These are phyloP conservation scores for Drosophila seguyi DNA, from an alignment of 1,140 invertebrate genomes.

Conservation along the genomic window DNA sequence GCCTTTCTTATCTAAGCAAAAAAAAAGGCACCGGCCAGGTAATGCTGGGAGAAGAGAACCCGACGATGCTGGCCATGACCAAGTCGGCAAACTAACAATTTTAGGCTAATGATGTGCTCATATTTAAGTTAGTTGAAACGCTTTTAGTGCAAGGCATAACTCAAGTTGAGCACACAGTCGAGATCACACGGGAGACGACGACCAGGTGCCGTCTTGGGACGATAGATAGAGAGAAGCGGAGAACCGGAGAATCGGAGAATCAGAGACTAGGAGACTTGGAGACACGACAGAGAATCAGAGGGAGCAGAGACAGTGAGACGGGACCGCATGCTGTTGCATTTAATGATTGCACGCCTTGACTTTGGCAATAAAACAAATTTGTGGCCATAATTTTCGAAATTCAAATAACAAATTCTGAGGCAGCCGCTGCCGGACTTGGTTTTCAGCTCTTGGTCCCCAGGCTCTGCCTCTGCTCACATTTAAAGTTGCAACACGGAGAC, in stretches of 20 bases:
- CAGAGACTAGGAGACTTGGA: slow-evolving; percentile 19
- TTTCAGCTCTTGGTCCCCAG: slow-evolving; percentile 1
- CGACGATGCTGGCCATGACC: slow-evolving; percentile 44
- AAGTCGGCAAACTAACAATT: slow-evolving; percentile 76
- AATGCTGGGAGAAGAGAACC: slow-evolving; percentile 26
- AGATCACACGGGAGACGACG: slow-evolving; percentile 13
- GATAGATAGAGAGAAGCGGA: slow-evolving; percentile 1
- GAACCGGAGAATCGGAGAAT: slow-evolving; percentile 4
- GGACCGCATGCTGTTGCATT: slow-evolving; percentile 82
- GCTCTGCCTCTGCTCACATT: slow-evolving; percentile 4
- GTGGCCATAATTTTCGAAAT: slow-evolving; percentile 84
- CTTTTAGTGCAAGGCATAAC: slow-evolving; percentile 80
- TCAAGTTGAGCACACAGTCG: slow-evolving; percentile 52
- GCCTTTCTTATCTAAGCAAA: background rate
- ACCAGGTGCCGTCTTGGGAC: slow-evolving; percentile 20
- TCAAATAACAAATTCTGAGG: slow-evolving; percentile 79
- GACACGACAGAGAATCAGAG: slow-evolving; percentile 5
- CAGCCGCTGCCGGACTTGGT: slow-evolving; percentile 34
- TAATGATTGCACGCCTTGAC: slow-evolving; percentile 84
- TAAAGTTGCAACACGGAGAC: slow-evolving; percentile 10
- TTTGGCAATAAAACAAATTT: slow-evolving; percentile 84
- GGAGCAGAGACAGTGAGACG: slow-evolving; percentile 12
- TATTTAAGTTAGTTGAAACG: slow-evolving; percentile 83
- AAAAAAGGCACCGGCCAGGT: background rate
- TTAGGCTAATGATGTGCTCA: slow-evolving; percentile 83